phyloP scores from a whole-genome alignment of 2,888 invertebrate genomes.

The Mycogona germanica region DNA sequence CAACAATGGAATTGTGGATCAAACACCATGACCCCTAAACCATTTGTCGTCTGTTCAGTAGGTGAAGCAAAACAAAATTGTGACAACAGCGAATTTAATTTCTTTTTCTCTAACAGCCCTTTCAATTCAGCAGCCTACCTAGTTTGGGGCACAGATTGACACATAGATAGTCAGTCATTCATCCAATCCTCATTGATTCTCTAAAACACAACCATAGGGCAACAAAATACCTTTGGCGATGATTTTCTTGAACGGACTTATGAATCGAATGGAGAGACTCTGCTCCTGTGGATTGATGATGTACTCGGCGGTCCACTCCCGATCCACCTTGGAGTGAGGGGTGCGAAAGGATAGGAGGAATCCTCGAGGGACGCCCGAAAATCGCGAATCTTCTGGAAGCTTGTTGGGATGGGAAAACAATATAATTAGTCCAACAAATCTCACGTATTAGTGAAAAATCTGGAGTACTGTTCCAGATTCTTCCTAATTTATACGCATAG shows the following conservation, averaged over 20 bases:
- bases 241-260: constrained; percentile 32
- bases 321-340: constrained; percentile 59
- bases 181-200: no score
- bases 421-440: no score
- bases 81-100: background rate
- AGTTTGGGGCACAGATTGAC: no score
- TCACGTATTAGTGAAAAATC: no score
- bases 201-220: no score
- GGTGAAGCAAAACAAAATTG: background rate
- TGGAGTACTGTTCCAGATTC: no score
- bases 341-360: constrained; percentile 60
- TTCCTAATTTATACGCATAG: no score
- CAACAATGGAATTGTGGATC: background rate
- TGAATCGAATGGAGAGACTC: constrained; percentile 24
- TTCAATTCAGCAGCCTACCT: no score
- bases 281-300: constrained; percentile 27
- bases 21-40: background rate
- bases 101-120: constrained; percentile 15
- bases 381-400: background rate
- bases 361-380: background rate
- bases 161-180: no score
- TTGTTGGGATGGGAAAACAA: background rate
- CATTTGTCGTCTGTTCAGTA: background rate
- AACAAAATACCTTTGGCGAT: constrained; percentile 29
- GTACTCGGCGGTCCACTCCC: constrained; percentile 40